A percentile compares a stretch with the other conserved stretches of the same genome.
These are phyloP conservation scores for Calliphora vomitoria DNA, from an alignment of 2,888 invertebrate genomes.

Conservation along the genomic window DNA sequence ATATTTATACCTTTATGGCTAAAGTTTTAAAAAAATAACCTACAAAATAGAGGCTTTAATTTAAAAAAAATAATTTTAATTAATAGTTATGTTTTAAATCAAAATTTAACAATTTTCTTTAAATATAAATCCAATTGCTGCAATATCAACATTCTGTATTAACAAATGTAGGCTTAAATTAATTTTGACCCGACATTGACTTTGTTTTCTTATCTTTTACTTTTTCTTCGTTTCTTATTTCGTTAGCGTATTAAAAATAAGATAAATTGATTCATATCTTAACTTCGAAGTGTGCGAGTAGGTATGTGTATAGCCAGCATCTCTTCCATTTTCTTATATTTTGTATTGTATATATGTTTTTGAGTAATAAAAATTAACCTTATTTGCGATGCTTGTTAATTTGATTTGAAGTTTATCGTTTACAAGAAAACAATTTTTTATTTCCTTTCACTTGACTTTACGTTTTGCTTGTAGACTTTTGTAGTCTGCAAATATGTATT, in stretches of 20 bases:
- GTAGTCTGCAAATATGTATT: not conserved
- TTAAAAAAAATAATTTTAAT: too few species aligned
- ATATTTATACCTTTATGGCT: too few species aligned
- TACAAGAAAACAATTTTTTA: slow-evolving; percentile 73
- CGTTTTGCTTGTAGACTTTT: slow-evolving; percentile 15
- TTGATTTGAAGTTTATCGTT: slow-evolving; percentile 77
- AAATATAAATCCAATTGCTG: not conserved
- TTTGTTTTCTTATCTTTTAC: not conserved
- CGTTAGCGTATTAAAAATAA: slow-evolving; percentile 40
- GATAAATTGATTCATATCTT: slow-evolving; percentile 66
- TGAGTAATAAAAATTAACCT: slow-evolving; percentile 83
- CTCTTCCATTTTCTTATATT: not conserved
- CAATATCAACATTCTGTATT: not conserved
- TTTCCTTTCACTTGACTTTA: slow-evolving; percentile 58
- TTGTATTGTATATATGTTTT: slow-evolving; percentile 20
- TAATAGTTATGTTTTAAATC: too few species aligned
- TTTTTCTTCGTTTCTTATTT: not conserved
- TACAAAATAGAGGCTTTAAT: too few species aligned
- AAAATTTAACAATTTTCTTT: not conserved
- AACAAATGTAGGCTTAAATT: slow-evolving; percentile 17
- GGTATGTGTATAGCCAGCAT: not conserved
- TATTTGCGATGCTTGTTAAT: slow-evolving; percentile 81
- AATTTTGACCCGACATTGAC: slow-evolving; percentile 31
- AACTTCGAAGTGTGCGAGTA: slow-evolving; percentile 18
- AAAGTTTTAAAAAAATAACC: too few species aligned